Conservation (phyloP, 1,140 invertebrate genomes). For the Battus philenor region DNA sequence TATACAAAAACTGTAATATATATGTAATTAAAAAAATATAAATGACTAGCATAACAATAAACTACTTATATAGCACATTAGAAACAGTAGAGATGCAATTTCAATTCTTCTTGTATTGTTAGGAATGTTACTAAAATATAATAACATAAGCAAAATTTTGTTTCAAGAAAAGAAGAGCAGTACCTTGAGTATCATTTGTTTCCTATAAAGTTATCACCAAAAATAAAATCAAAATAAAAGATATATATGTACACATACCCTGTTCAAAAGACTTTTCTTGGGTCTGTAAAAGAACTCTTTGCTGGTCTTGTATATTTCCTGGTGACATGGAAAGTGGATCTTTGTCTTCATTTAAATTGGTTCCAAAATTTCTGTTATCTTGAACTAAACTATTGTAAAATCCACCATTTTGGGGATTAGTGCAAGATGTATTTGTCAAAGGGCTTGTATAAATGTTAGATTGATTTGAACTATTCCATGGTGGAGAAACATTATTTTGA, state of each 20-base stretch:
- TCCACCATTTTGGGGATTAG: constrained; percentile 76
- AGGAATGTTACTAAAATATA: too few relatives aligned
- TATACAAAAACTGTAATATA: too few relatives aligned
- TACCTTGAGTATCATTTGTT: too few relatives aligned
- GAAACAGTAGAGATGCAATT: too few relatives aligned
- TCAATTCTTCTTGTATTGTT: too few relatives aligned
- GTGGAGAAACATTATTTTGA: constrained; percentile 76
- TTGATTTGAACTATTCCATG: constrained; percentile 71
- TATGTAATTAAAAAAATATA: too few relatives aligned
- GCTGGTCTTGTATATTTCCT: constrained; percentile 73
- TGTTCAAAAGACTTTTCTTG: constrained; percentile 63
- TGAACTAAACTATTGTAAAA: constrained; percentile 66
- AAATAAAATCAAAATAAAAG: too few relatives aligned
- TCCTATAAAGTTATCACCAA: too few relatives aligned
- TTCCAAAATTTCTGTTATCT: constrained; percentile 55
- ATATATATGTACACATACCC: constrained; percentile 46
- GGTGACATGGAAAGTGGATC: constrained; percentile 75
- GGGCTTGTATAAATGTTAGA: constrained; percentile 59
- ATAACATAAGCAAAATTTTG: too few relatives aligned
- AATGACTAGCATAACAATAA: too few relatives aligned
- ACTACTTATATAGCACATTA: too few relatives aligned
- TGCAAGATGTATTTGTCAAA: constrained; percentile 47
- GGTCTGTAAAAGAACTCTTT: constrained; percentile 53
- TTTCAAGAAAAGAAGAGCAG: too few relatives aligned
- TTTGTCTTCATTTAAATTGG: constrained; percentile 69